Evolutionary conservation across 2,797 vertebrate genomes (phyloP).

Genomic region (Acanthis flammea): DNA sequence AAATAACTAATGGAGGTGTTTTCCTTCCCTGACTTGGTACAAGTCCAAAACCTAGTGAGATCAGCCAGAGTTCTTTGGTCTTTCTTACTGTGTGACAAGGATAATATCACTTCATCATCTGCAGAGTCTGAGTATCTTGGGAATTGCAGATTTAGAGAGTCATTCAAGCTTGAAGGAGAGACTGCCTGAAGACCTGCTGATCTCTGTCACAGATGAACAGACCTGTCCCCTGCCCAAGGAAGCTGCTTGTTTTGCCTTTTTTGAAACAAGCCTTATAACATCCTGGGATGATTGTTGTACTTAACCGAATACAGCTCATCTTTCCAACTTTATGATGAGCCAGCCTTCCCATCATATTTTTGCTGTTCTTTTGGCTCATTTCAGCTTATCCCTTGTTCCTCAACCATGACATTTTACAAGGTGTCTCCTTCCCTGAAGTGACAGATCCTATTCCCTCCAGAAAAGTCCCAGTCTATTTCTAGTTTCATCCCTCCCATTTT

Average conservation of each 20-base stretch:
- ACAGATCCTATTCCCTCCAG: neutral
- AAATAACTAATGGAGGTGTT: neutral
- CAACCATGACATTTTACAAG: rapidly evolving
- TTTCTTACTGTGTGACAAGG: neutral
- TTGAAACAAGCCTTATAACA: neutral
- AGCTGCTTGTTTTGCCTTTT: neutral
- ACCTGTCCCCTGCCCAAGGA: neutral
- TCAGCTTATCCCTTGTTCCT: neutral
- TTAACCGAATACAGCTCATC: neutral
- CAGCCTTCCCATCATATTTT: neutral
- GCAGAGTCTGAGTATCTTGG: neutral
- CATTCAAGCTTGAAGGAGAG: neutral
- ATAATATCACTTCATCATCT: neutral
- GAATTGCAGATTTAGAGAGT: neutral
- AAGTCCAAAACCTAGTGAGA: neutral
- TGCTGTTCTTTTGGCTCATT: neutral
- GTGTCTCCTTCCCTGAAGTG: neutral
- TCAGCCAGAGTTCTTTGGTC: neutral
- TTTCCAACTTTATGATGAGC: neutral
- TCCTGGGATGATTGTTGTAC: neutral
- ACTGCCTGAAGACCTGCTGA: neutral
- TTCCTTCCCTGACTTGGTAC: neutral
- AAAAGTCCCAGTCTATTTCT: neutral
- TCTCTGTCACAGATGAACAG: neutral
- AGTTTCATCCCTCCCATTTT: neutral